Base-by-base conservation (phyloP, 2,113 vertebrate species). In the Etia nguti region DNA sequence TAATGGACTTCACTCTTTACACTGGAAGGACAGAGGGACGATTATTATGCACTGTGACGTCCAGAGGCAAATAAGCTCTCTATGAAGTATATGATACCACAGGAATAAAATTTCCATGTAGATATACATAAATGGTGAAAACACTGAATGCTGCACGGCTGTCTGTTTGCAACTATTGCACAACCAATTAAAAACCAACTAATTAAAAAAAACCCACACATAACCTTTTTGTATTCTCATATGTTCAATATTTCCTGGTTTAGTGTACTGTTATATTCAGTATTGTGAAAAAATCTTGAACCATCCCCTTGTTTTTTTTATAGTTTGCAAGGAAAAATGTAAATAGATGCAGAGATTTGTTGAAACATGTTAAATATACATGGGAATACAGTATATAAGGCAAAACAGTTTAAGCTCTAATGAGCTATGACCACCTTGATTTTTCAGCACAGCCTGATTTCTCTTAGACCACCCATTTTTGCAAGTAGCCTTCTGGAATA, bases 81-180 rank as follows among this genome's bases (percentile, higher is more conserved):
- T 9, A 46, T 16, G 22, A 26, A 29, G 16, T 3, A 29, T 10
- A 75, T 7, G 24, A 48, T 75, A 29, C 15, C 22, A 48, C 4
- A 48, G 68, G 41, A 29, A 75, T 29, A 48, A 75, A 29, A 48
- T 48, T 26, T 68, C 1, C 34, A 68, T 65, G 59, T 20, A 36
- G 60, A 65, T 36, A 22, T 70, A 1, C 22, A 46, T 16, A 70
- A 24, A 43, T 26, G 13, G 15, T 29, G 24, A 7, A 75, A 29
- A 50, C 70, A 29, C 15, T 75, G 18, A 75, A 48, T 29, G 11
- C 7, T 75, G 24, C 15, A 26, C 11, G 41, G 41, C 22, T 24
- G 41, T 46, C 70, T 75, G 70, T 50, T 75, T 75, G 41, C 70
- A 75, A 50, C 41, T 29, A 50, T 75, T 75, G 43, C 2, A 48